A percentile compares a stretch with the other conserved stretches of the same genome.
phyloP scores from a whole-genome alignment of 1,140 invertebrate genomes.

The Caenorhabditis briggsae region DNA sequence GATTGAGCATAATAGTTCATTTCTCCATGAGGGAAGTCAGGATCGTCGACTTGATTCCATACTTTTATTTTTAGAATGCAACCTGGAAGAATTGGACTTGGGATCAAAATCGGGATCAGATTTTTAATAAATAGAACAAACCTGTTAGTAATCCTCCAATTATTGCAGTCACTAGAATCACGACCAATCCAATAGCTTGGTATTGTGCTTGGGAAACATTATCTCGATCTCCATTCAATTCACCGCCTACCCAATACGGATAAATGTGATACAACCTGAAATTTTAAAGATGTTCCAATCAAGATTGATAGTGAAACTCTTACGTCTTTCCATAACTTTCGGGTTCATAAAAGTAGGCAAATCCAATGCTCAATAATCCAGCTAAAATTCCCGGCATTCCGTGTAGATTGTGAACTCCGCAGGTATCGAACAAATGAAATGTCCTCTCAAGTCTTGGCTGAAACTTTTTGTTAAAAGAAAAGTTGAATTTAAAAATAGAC shows the following conservation, averaged over 20 bases:
- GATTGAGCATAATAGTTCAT: constrained; percentile 76
- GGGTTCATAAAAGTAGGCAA: constrained; percentile 73
- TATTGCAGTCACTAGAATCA: constrained; percentile 84
- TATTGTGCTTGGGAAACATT: constrained; percentile 84
- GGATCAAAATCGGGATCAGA: too few relatives aligned
- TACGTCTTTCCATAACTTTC: constrained; percentile 73
- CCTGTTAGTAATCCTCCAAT: constrained; percentile 87
- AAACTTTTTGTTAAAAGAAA: constrained; percentile 30
- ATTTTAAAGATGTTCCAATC: background rate
- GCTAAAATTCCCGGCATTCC: constrained; percentile 92
- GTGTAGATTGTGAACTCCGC: constrained; percentile 94
- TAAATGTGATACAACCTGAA: constrained; percentile 80
- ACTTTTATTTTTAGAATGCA: constrained; percentile 70
- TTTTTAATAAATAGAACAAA: constrained; percentile 73
- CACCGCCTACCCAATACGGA: constrained; percentile 79
- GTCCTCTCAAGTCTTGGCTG: constrained; percentile 83
- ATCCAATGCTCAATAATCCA: constrained; percentile 81
- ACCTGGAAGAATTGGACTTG: constrained; percentile 52
- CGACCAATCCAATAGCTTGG: constrained; percentile 84
- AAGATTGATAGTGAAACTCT: background rate
- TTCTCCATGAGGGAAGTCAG: constrained; percentile 72
- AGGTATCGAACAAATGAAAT: constrained; percentile 88
- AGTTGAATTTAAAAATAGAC: background rate
- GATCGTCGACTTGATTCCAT: constrained; percentile 72
- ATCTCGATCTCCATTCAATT: constrained; percentile 79